phyloP scores from a whole-genome alignment of 2,888 invertebrate genomes.

The Hipparchia sbordonii region DNA sequence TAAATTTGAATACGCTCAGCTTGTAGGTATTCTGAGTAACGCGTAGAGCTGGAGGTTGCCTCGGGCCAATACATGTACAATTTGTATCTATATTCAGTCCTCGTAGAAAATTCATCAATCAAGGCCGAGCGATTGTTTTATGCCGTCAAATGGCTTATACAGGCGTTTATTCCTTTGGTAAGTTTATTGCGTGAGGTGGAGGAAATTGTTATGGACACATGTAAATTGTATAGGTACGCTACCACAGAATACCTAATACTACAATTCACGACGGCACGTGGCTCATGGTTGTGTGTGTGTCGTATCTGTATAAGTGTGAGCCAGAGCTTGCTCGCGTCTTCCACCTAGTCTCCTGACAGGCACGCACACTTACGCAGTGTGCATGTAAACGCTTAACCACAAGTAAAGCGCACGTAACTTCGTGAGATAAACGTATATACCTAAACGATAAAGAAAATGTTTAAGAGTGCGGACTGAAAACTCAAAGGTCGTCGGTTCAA shows the following conservation, averaged over 20 bases:
- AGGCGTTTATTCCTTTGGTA: constrained; percentile 24
- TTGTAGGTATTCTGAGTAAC: neutral
- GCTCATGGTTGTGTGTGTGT: too few relatives aligned
- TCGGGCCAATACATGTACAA: constrained; percentile 36
- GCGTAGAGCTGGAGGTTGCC: constrained; percentile 21
- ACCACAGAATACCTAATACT: too few relatives aligned
- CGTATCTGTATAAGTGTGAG: too few relatives aligned
- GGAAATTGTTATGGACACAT: constrained; percentile 5
- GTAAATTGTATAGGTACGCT: neutral
- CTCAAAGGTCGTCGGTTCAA: too few relatives aligned
- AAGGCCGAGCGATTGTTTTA: constrained; percentile 58
- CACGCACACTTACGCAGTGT: too few relatives aligned
- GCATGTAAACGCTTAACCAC: neutral
- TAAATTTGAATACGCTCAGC: neutral
- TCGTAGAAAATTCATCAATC: constrained; percentile 56
- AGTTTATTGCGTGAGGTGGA: constrained; percentile 5
- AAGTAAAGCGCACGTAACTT: too few relatives aligned
- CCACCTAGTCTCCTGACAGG: too few relatives aligned
- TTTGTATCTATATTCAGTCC: constrained; percentile 62
- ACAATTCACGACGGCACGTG: too few relatives aligned
- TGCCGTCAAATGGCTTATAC: constrained; percentile 40
- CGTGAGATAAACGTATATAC: too few relatives aligned
- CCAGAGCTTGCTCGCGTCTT: too few relatives aligned
- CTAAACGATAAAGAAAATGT: too few relatives aligned
- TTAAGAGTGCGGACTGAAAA: too few relatives aligned